These are phyloP conservation scores for Sylvia borin DNA, from an alignment of 2,797 vertebrate genomes.

Conservation along the genomic window DNA sequence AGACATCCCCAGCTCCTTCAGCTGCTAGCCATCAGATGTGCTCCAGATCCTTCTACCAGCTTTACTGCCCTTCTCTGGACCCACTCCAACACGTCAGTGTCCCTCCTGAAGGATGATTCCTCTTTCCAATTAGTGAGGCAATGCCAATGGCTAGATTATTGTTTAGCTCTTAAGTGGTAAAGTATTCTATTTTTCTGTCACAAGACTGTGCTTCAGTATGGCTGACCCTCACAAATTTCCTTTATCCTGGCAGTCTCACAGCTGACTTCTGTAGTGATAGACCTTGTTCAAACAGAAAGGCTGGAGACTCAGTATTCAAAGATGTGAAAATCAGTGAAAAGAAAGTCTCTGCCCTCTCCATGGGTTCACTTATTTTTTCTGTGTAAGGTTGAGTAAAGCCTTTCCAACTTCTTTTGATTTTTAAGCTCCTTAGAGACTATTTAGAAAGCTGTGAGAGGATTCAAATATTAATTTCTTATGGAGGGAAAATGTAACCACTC, in stretches of 20 bases:
- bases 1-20: rapidly evolving
- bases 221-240: background rate
- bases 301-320: background rate
- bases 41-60: background rate
- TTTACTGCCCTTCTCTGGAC: background rate
- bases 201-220: background rate
- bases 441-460: background rate
- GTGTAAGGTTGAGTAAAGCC: background rate
- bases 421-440: background rate
- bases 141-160: background rate
- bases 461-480: background rate
- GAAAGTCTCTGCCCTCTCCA: background rate
- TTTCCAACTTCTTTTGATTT: background rate
- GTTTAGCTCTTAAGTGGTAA: background rate
- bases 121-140: background rate
- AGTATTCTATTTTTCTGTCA: background rate
- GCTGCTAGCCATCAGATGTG: background rate
- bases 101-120: background rate
- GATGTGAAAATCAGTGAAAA: background rate
- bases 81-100: background rate
- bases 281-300: background rate
- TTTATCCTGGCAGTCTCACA: background rate
- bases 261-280: background rate
- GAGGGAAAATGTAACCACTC: background rate
- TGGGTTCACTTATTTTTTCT: background rate